Percentiles rank a stretch among this genome's conserved stretches.
Conservation (phyloP, 2,888 invertebrate species). For the Lithophane semibrunnea region DNA sequence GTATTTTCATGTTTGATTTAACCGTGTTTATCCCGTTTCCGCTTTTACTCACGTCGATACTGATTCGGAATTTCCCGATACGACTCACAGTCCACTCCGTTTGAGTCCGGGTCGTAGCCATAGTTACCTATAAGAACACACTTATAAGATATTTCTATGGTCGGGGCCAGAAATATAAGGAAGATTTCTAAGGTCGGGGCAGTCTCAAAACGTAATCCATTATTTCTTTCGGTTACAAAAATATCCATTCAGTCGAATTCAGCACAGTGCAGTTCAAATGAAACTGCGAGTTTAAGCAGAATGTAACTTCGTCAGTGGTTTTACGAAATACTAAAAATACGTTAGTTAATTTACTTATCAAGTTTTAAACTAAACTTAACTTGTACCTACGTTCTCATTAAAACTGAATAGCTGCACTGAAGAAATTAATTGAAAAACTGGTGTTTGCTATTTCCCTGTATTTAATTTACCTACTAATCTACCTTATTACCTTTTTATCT, state of each 20-base stretch:
- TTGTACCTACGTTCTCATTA: neutral
- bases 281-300: neutral
- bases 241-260: neutral
- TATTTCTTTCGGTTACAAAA: neutral
- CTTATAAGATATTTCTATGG: too few relatives aligned
- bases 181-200: too few relatives aligned
- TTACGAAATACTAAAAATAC: neutral
- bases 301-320: too few relatives aligned
- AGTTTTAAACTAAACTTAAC: slow-evolving; percentile 1
- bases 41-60: neutral
- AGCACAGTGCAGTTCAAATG: neutral
- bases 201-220: neutral
- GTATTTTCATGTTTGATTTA: neutral
- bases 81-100: too few relatives aligned
- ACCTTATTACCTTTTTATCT: neutral
- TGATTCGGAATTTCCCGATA: neutral
- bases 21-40: neutral
- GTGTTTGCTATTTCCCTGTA: neutral
- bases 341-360: neutral
- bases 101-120: neutral
- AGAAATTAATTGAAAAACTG: neutral
- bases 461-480: neutral
- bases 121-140: too few relatives aligned
- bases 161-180: too few relatives aligned
- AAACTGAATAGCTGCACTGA: neutral